A percentile compares a stretch with the other conserved stretches of the same genome.
Conservation (phyloP, 1,140 invertebrate species). For the Halictus rubicundus region DNA sequence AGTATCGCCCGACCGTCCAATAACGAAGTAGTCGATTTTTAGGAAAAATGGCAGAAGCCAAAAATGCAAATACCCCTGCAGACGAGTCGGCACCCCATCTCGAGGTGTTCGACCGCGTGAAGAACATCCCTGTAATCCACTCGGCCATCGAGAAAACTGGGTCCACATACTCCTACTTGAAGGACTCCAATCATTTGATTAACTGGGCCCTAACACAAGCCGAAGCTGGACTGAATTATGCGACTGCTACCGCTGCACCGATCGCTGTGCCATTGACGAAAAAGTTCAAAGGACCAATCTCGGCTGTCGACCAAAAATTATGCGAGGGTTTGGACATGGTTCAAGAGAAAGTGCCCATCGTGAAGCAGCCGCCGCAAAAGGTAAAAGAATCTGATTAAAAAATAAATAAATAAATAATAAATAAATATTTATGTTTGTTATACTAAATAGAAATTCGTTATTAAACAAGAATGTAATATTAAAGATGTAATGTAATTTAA, state of each 20-base stretch:
- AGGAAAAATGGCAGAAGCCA: constrained; percentile 65
- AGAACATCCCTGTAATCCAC: constrained; percentile 82
- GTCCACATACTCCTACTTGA: constrained; percentile 83
- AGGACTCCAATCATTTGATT: constrained; percentile 79
- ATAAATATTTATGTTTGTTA: too few relatives aligned
- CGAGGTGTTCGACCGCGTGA: constrained; percentile 83
- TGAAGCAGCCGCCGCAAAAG: constrained; percentile 79
- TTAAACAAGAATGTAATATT: background rate
- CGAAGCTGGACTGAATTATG: constrained; percentile 77
- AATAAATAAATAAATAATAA: background rate
- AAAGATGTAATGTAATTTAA: too few relatives aligned
- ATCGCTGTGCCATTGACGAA: constrained; percentile 76
- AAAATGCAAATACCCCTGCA: background rate
- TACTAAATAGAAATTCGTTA: too few relatives aligned
- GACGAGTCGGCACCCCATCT: constrained; percentile 73
- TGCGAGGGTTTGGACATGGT: constrained; percentile 80
- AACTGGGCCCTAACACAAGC: constrained; percentile 80
- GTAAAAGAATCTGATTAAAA: constrained; percentile 58
- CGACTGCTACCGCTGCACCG: constrained; percentile 74
- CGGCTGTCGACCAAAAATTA: constrained; percentile 79
- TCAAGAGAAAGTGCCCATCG: constrained; percentile 80
- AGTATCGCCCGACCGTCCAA: too few relatives aligned
- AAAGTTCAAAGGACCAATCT: constrained; percentile 79
- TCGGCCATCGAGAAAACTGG: constrained; percentile 83
- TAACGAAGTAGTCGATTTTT: background rate